Percentiles rank a stretch among this genome's conserved stretches.
phyloP scores from a whole-genome alignment of 2,113 vertebrate species.

The Tauraco erythrolophus region DNA sequence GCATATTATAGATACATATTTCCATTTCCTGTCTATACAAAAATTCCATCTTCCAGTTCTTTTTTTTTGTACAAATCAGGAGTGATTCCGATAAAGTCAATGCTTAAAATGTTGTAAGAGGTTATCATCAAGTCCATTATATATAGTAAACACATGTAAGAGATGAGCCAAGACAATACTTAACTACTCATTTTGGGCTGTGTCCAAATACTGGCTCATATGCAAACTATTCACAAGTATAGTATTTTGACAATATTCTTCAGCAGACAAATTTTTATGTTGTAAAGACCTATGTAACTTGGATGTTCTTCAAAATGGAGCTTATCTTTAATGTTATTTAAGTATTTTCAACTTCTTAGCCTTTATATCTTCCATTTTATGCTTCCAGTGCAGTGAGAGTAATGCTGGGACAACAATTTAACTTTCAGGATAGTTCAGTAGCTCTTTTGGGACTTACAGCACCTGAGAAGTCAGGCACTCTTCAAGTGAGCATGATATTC shows the following conservation, averaged over 20 bases:
- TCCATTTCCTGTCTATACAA: neutral
- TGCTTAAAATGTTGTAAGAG: neutral
- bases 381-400: neutral
- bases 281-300: neutral
- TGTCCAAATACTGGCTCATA: neutral
- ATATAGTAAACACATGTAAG: neutral
- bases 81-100: neutral
- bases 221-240: neutral
- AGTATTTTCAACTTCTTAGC: neutral
- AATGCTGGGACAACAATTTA: neutral
- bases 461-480: neutral
- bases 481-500: neutral
- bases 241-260: neutral
- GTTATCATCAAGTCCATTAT: neutral
- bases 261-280: neutral
- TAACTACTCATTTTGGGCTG: neutral
- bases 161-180: constrained; percentile 22
- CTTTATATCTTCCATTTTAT: neutral
- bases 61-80: neutral
- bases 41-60: neutral
- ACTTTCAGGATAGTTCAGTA: neutral
- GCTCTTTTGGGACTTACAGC: neutral
- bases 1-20: neutral
- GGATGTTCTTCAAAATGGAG: neutral
- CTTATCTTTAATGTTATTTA: neutral